Evolutionary conservation across 2,888 invertebrate species (phyloP).

Genomic region (Amphimallon solstitiale): DNA sequence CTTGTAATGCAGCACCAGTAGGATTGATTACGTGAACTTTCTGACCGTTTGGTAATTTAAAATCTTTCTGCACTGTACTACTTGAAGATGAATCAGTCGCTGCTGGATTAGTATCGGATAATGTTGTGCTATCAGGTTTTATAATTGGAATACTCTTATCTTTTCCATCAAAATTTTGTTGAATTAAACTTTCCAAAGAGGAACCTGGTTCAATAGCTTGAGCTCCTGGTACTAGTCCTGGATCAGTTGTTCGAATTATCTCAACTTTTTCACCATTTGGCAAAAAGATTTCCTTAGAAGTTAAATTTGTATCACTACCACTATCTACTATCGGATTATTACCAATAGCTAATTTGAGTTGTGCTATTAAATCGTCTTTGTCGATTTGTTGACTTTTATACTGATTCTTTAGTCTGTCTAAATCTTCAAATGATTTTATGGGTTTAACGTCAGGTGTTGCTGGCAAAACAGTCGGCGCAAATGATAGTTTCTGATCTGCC

Average conservation of each 20-base stretch:
- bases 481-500: constrained; percentile 46
- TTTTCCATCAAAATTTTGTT: constrained; percentile 36
- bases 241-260: constrained; percentile 72
- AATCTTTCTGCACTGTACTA: background rate
- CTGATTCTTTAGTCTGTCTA: constrained; percentile 59
- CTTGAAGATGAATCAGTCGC: background rate
- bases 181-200: constrained; percentile 56
- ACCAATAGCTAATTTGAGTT: constrained; percentile 77
- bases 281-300: constrained; percentile 78
- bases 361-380: constrained; percentile 78
- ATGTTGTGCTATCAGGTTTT: too few species aligned
- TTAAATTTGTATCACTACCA: constrained; percentile 74
- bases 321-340: constrained; percentile 74
- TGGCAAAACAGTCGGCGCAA: constrained; percentile 66
- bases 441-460: constrained; percentile 65
- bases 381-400: constrained; percentile 68
- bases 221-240: constrained; percentile 69
- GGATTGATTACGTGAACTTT: constrained; percentile 75
- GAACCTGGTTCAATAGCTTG: constrained; percentile 63
- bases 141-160: background rate
- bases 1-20: constrained; percentile 48
- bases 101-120: constrained; percentile 1
- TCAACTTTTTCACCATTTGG: constrained; percentile 81
- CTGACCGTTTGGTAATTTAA: constrained; percentile 75
- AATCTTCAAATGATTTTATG: constrained; percentile 59